A percentile compares a stretch with the other conserved stretches of the same genome.
Evolutionary conservation across 2,888 invertebrate genomes (phyloP).

Genomic region (Archips xylosteana): DNA sequence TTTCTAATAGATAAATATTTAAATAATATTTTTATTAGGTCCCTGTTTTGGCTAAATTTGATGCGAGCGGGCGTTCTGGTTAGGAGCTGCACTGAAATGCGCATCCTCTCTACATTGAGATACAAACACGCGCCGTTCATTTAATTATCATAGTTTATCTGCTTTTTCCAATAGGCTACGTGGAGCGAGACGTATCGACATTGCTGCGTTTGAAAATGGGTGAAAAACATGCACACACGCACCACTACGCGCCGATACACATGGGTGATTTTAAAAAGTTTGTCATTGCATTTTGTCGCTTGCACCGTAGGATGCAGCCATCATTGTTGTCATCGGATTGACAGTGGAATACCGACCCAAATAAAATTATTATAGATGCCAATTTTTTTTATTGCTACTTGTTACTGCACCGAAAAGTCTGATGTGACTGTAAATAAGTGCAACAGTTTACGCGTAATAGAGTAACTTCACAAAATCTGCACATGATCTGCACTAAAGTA

Average conservation of each 20-base stretch:
- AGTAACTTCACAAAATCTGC: no score
- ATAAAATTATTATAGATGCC: not conserved
- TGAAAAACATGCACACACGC: constrained; percentile 72
- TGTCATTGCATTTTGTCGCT: constrained; percentile 56
- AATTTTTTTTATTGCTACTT: not conserved
- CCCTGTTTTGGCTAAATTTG: constrained; percentile 47
- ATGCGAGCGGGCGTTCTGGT: constrained; percentile 59
- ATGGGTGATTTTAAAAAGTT: constrained; percentile 78
- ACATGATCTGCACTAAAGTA: no score
- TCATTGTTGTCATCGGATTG: constrained; percentile 31
- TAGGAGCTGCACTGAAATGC: constrained; percentile 64
- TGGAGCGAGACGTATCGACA: constrained; percentile 78
- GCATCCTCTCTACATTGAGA: constrained; percentile 58
- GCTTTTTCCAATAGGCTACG: constrained; percentile 81
- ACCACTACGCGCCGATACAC: constrained; percentile 70
- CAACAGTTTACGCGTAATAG: no score
- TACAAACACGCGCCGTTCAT: constrained; percentile 71
- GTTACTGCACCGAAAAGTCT: not conserved
- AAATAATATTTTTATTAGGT: constrained; percentile 74
- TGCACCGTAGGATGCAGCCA: constrained; percentile 39
- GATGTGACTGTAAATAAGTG: not conserved
- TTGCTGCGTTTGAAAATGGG: constrained; percentile 71
- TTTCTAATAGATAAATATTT: constrained; percentile 74
- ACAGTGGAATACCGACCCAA: not conserved
- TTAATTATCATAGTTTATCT: constrained; percentile 82